Evolutionary conservation across 2,888 invertebrate genomes (phyloP).

Genomic region (Ceramica pisi): DNA sequence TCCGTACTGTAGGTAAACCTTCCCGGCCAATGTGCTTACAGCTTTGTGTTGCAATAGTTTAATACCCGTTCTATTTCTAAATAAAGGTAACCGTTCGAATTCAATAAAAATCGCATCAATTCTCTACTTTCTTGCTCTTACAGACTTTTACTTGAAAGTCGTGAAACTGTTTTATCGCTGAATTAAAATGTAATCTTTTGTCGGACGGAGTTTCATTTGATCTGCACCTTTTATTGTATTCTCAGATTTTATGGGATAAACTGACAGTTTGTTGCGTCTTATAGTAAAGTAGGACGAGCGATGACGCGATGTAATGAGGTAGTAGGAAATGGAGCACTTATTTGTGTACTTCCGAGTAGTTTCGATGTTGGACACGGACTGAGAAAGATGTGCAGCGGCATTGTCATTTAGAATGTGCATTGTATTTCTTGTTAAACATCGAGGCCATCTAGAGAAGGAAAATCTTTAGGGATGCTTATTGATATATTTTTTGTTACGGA

Average conservation of each 20-base stretch:
- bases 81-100: constrained; percentile 16
- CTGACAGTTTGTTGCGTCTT: constrained; percentile 65
- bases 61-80: neutral
- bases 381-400: neutral
- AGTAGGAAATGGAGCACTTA: constrained; percentile 41
- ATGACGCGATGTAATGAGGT: constrained; percentile 26
- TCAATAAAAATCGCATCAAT: constrained; percentile 27
- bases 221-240: constrained; percentile 74
- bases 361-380: constrained; percentile 11
- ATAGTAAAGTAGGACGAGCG: constrained; percentile 40
- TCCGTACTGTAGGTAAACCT: neutral
- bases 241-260: constrained; percentile 73
- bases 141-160: constrained; percentile 40
- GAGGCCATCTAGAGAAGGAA: neutral
- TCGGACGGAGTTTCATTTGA: constrained; percentile 74
- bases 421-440: neutral
- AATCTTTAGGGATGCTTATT: too few species aligned
- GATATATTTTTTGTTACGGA: too few species aligned
- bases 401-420: neutral
- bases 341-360: constrained; percentile 30
- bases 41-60: constrained; percentile 14
- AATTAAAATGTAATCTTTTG: constrained; percentile 83
- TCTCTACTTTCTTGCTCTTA: constrained; percentile 29
- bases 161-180: constrained; percentile 76
- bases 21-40: neutral